Conservation (phyloP, 2,888 invertebrate genomes). For the Aproaerema taeniolella region DNA sequence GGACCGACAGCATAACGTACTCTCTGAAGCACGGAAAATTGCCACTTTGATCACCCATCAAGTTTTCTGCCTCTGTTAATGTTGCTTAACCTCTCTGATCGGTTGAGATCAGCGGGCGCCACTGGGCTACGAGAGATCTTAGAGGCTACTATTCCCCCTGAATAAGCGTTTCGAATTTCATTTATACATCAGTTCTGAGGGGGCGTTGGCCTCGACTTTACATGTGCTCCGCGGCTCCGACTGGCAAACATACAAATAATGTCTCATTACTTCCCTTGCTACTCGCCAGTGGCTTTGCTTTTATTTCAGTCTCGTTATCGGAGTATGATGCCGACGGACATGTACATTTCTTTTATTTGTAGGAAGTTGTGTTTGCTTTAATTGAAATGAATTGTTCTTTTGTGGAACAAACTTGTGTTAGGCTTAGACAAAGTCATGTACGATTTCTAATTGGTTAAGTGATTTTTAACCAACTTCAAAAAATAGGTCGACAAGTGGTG, state of each 20-base stretch:
- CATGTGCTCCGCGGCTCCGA: conserved; percentile 33
- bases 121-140: too few relatives aligned
- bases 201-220: conserved; percentile 50
- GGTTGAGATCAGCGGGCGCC: too few relatives aligned
- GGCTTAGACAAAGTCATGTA: too few relatives aligned
- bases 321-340: conserved; percentile 43
- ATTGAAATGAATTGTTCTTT: conserved; percentile 43
- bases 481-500: too few relatives aligned
- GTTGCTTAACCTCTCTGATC: too few relatives aligned
- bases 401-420: too few relatives aligned
- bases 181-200: conserved; percentile 40
- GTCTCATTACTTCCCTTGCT: conserved; percentile 54
- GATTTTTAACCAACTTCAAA: too few relatives aligned
- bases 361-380: conserved; percentile 39
- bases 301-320: conserved; percentile 45
- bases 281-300: conserved; percentile 52
- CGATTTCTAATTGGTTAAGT: too few relatives aligned
- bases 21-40: too few relatives aligned
- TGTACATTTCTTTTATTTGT: conserved; percentile 42
- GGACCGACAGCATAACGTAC: too few relatives aligned
- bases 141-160: conserved; percentile 20
- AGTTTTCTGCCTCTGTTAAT: too few relatives aligned
- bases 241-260: conserved; percentile 38
- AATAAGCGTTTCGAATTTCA: conserved; percentile 46
- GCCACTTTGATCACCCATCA: too few relatives aligned